Evolutionary conservation across 2,888 invertebrate species (phyloP), one percentile per base, ranked within the genome.

Genomic region (Metacarcinus magister): DNA sequence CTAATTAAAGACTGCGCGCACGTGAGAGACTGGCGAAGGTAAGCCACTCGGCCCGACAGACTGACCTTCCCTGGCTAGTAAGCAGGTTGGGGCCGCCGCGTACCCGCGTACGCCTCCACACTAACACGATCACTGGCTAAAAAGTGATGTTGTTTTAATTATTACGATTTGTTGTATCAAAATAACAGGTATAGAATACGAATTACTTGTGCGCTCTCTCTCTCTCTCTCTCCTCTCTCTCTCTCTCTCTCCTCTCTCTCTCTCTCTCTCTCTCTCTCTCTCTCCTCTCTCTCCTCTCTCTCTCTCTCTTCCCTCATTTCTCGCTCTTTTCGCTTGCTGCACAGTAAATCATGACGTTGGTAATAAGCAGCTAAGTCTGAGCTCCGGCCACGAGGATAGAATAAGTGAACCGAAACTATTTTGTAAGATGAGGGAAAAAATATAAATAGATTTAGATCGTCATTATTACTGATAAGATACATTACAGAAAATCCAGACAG

Each of bases 381-480:
- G 32, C 75, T 67, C 23, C 67, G 44, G 44, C 44, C 67, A 44
- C 93, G 67, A 93, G 67, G 67, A 44, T 93, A 39, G 48, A 94
- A 92, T 92, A 48, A 48, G 91, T 92, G 91, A 92, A 48, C 91
- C 91, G 91, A 92, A 92, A 92, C 44, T 92, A 44, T 92, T 48
- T 92, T 92, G 48, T 46, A 39, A n/a, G 48, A 87, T 4, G 67
- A 39, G 46, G 28, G n/a, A 92, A 92, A 92, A 44, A 44, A 48
- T 48, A 92, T 46, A 92, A 92, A 92, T 92, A 92, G 91, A 92
- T 92, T 92, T 44, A 48, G 91, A 92, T 92, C 91, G 44, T 48
- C 91, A 48, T 92, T 92, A 92, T 92, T 92, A 92, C n/a, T 46
- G 48, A 48, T 48, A 44, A 48, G 91, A 48, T 92, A 44, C 46